phyloP scores from a whole-genome alignment of 2,888 invertebrate genomes.

The Idaea aversata region DNA sequence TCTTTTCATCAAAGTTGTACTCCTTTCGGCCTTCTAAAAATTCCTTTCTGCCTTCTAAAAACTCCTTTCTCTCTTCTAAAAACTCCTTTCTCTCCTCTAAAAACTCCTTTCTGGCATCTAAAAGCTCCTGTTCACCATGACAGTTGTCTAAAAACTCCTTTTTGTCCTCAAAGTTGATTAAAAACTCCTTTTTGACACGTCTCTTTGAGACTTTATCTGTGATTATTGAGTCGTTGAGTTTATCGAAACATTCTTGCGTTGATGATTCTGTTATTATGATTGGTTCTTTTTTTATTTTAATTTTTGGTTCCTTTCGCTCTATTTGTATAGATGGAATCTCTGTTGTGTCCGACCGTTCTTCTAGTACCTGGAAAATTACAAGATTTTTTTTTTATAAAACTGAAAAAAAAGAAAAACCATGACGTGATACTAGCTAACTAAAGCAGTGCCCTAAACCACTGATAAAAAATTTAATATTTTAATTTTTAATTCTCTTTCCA shows the following conservation, averaged over 20 bases:
- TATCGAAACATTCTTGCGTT: neutral
- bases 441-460: too few species aligned
- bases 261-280: neutral
- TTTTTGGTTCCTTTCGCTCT: constrained; percentile 7
- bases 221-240: neutral
- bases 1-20: neutral
- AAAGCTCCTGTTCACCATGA: neutral
- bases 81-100: neutral
- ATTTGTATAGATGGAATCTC: constrained; percentile 51
- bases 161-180: neutral
- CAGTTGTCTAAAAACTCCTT: neutral
- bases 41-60: constrained; percentile 1
- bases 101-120: neutral
- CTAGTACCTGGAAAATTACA: constrained; percentile 28
- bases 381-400: constrained; percentile 16
- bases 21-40: neutral
- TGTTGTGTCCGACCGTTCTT: constrained; percentile 50
- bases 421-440: too few species aligned
- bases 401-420: neutral
- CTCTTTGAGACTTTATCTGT: neutral
- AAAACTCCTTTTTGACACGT: neutral
- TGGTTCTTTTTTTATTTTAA: neutral
- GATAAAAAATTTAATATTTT: too few species aligned
- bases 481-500: too few species aligned
- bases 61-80: constrained; percentile 1